Evolutionary conservation across 2,113 vertebrate genomes (phyloP).

Genomic region (Hiodon alosoides): DNA sequence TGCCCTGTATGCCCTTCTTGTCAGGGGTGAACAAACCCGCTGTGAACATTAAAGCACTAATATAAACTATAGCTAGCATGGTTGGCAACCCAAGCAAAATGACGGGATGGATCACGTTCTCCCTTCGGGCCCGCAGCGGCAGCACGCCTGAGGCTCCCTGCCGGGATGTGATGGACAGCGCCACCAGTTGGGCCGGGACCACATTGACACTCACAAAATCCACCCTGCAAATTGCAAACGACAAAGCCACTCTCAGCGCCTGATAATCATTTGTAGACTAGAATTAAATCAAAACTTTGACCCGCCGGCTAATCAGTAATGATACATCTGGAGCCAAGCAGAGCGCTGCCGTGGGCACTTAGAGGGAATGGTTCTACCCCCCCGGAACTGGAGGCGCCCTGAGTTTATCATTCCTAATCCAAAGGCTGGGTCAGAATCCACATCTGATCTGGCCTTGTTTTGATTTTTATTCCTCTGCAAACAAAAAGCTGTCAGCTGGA

Average conservation of each 20-base stretch:
- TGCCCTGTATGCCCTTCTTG: too few relatives aligned
- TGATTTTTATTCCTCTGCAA: too few relatives aligned
- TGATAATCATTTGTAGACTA: too few relatives aligned
- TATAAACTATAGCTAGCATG: too few relatives aligned
- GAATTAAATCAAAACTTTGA: constrained; percentile 29
- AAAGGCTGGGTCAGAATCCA: background rate
- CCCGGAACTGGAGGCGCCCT: background rate
- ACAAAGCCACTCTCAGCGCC: constrained; percentile 4
- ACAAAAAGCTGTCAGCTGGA: background rate
- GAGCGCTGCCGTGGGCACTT: background rate
- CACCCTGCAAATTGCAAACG: constrained; percentile 16
- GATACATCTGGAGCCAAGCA: constrained; percentile 26
- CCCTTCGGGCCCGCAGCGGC: too few relatives aligned
- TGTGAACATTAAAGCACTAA: constrained; percentile 42
- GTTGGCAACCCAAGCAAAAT: too few relatives aligned
- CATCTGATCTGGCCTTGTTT: background rate
- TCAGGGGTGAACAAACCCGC: too few relatives aligned
- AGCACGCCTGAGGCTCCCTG: background rate
- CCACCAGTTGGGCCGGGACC: background rate
- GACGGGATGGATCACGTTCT: too few relatives aligned
- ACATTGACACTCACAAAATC: background rate
- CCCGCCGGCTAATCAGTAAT: constrained; percentile 37
- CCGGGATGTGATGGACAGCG: background rate
- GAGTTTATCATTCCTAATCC: background rate
- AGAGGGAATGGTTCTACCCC: background rate